Evolutionary conservation across 2,888 invertebrate genomes (phyloP), one percentile per base, ranked within the genome.

Genomic region (Patella caerulea): DNA sequence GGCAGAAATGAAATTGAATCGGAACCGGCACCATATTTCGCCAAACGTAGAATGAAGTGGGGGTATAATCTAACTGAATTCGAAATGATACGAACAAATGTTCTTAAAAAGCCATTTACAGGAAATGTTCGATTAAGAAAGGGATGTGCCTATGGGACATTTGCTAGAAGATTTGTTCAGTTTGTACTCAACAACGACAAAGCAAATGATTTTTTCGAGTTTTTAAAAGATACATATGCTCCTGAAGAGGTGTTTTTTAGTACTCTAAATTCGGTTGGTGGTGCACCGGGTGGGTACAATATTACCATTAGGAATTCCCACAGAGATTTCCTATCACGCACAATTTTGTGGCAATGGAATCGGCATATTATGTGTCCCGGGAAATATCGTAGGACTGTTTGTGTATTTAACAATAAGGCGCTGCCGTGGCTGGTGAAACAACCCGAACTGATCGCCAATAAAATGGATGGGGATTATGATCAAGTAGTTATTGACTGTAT

Each of bases 211-310:
- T 86, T 91, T 59, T 74, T 88, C 7, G 76, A 80, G 7, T 91
- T 90, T 91, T 78, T 89, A 52, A 83, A 85, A 12, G 88, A 89
- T 72, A 88, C 89, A 0, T 86, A 86, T 74, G 86, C 89, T 0
- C 89, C 91, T 2, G 91, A 91, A 73, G 91, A 91, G 82, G 84
- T 86, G 56, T 83, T 89, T 56, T 91, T 90, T 89, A 87, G 89
- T 0, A 88, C 90, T 0, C 78, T 90, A 17, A 89, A 90, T 80
- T 78, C 84, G 14, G 75, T 89, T 7, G 85, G 84, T 0, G 79
- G 81, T 53, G 86, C 85, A 11, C 90, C 87, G 9, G 89, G 86
- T 17, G 88, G 86, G 12, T 88, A 86, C 72, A 79, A 81, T 11
- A 76, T 71, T n/a, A 80, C 83, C 78, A 79, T 83, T 24, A 78